Base-by-base conservation (phyloP, 2,888 invertebrate species). In the Gibbula magus region DNA sequence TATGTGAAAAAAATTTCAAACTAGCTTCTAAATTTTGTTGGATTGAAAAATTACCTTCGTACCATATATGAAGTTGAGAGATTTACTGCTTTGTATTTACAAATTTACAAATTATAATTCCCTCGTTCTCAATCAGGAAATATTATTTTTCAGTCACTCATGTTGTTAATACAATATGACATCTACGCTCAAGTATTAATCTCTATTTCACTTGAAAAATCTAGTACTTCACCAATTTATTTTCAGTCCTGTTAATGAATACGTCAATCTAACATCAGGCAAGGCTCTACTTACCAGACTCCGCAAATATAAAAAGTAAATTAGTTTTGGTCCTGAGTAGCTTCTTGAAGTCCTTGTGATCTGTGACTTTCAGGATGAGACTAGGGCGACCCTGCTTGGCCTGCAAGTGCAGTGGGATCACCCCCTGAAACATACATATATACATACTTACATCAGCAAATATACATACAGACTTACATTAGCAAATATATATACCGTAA, bases 251-350 rank as follows among this genome's bases (percentile, higher is more conserved):
- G 18, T 51, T 13, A 13, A 18, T 18, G 13, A 18, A 20, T 7
- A 29, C 7, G 10, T 73, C 73, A 20, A 61, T 18, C 54, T 3
- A 32, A 53, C 0, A 35, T 20, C 20, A n/a, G 52, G 29, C 22
- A 32, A 77, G 18, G 10, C 2, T 53, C 13, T 35, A 81, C 83
- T 84, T 85, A 93, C 93, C 92, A 80, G 91, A 89, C 84, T 92
- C 93, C 18, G 92, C 94, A 93, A 95, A 97, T 79, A 96, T 94
- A 3, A 96, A 94, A 83, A 97, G 93, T n/a, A 97, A 95, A 94
- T 97, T 97, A n/a, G 96, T 97, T 93, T 96, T 97, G 10, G 96
- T 96, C 80, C 96, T 94, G 22, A 97, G 93, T 66, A 97, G 92
- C 91, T 97, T 97, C 92, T 97, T 97, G 88, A 96, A 89, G 29